These are phyloP conservation scores for Scomber scombrus DNA, from an alignment of 2,113 vertebrate species.

Conservation along the genomic window DNA sequence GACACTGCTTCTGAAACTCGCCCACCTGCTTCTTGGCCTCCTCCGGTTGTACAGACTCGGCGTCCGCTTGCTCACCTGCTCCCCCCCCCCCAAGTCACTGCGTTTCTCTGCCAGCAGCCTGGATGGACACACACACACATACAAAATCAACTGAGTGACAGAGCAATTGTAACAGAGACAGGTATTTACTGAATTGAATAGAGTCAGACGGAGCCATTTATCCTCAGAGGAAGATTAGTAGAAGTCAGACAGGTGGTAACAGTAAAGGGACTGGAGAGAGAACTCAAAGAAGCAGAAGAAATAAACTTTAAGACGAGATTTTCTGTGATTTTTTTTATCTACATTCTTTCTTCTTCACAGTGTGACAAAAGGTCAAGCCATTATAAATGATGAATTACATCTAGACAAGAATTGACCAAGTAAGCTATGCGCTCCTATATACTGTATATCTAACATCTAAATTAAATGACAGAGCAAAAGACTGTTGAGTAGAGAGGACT, in stretches of 20 bases:
- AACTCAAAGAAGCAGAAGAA: neutral
- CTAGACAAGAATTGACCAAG: neutral
- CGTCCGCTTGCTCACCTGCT: too few species aligned
- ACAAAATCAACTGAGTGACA: slow-evolving; percentile 19
- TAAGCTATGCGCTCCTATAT: neutral
- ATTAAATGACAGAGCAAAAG: neutral
- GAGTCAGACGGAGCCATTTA: slow-evolving; percentile 33
- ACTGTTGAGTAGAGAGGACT: neutral
- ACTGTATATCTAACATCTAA: neutral
- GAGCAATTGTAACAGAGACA: slow-evolving; percentile 13
- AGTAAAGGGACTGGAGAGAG: slow-evolving; percentile 2
- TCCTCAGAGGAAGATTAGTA: slow-evolving; percentile 12
- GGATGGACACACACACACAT: neutral
- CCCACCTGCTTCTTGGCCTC: too few species aligned
- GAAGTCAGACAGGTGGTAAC: slow-evolving; percentile 25
- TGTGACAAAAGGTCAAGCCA: slow-evolving; percentile 6
- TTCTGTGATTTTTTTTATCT: neutral
- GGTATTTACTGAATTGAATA: slow-evolving; percentile 25
- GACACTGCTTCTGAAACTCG: too few species aligned
- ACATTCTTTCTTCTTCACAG: neutral
- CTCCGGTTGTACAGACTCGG: too few species aligned
- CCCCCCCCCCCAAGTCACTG: too few species aligned
- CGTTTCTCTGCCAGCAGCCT: too few species aligned
- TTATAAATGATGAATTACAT: slow-evolving; percentile 23
- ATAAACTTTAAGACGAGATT: neutral